These are phyloP conservation scores for Hassar affinis DNA, from an alignment of 2,113 vertebrate species.

Conservation along the genomic window DNA sequence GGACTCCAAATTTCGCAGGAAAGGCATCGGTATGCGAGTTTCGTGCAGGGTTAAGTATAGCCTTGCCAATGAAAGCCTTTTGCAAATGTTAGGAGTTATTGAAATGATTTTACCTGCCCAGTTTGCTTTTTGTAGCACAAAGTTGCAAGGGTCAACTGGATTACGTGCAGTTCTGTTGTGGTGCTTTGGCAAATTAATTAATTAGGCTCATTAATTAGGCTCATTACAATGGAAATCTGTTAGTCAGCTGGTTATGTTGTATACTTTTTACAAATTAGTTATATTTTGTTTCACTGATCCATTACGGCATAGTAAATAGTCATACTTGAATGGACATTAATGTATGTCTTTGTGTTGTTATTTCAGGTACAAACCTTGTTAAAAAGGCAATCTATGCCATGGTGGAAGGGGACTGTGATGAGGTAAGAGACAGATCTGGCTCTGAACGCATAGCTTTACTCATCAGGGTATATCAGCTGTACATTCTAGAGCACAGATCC, in stretches of 20 bases:
- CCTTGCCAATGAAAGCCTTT: neutral
- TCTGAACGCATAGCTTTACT: neutral
- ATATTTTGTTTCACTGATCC: neutral
- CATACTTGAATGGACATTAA: neutral
- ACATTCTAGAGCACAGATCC: neutral
- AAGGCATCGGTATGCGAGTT: constrained; percentile 94
- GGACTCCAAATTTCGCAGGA: constrained; percentile 99
- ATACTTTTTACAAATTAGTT: neutral
- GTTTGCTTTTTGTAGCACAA: neutral
- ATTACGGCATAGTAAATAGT: neutral
- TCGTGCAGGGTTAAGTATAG: neutral
- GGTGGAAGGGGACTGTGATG: constrained; percentile 99
- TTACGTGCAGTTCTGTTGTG: neutral
- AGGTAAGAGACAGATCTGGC: constrained; percentile 77
- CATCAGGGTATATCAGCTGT: neutral
- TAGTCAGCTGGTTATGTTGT: neutral
- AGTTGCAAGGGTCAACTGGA: neutral
- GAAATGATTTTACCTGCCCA: neutral
- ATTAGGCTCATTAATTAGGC: too few species aligned
- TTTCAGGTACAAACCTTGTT: constrained; percentile 98
- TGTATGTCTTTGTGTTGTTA: neutral
- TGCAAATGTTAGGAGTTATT: neutral
- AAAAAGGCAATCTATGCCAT: constrained; percentile 99
- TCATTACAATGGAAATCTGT: neutral
- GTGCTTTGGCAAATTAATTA: neutral